Conservation (phyloP, 2,113 vertebrate species). For the Peromyscus polionotus region DNA sequence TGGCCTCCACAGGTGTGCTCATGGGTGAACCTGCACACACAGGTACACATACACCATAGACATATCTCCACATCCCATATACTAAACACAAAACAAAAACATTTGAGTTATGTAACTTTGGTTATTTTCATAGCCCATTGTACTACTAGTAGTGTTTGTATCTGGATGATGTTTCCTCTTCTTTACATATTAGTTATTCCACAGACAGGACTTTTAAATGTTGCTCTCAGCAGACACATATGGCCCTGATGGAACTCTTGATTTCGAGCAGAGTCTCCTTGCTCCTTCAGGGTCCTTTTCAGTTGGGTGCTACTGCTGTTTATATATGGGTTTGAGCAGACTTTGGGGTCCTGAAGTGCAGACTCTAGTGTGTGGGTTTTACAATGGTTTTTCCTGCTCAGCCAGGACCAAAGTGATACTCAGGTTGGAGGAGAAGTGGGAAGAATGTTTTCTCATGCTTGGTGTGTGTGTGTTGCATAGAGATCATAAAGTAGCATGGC, state of each 20-base stretch:
- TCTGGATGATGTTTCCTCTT: background rate
- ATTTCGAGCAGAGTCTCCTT: background rate
- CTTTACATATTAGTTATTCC: background rate
- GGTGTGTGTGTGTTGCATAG: background rate
- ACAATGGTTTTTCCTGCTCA: background rate
- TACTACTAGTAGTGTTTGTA: background rate
- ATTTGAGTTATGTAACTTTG: background rate
- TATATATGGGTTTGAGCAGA: background rate
- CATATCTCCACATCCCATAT: no score
- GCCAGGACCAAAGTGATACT: background rate
- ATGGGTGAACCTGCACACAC: background rate
- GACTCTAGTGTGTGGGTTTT: background rate
- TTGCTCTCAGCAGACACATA: background rate
- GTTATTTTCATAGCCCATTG: background rate
- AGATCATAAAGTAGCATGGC: background rate
- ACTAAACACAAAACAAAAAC: background rate
- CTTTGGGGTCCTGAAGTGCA: background rate
- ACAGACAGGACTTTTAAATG: background rate
- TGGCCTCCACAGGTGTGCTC: background rate
- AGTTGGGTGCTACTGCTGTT: background rate
- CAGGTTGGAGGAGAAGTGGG: background rate
- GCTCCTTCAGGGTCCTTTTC: background rate
- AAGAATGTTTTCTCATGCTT: background rate
- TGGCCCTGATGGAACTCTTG: background rate
- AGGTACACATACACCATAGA: no score